Evolutionary conservation across 1,140 invertebrate species (phyloP), one percentile per base, ranked within the genome.

Genomic region (Colletes gigas): DNA sequence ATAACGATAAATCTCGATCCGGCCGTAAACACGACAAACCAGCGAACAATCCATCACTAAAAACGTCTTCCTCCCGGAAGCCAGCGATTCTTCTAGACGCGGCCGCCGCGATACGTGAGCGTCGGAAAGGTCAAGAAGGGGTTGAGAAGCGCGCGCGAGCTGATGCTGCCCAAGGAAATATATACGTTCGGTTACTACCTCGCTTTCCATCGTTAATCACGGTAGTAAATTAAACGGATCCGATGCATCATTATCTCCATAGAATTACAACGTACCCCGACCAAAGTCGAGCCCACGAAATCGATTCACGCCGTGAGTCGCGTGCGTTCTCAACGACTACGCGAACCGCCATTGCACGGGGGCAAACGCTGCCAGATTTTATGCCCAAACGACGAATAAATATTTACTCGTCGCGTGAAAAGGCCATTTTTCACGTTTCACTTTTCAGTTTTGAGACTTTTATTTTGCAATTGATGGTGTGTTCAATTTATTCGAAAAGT

Each of bases 181-280:
- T 85, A 81, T 83, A 84, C 52, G 82, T 84, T 85, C 82, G 73
- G 82, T 83, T 85, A 73, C 82, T 77, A 83, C 79, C 78, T 83
- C 83, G 68, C 83, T 85, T 85, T 85, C 83, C 79, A 85, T 85
- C 83, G 83, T 85, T 85, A 85, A 85, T 85, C 83, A 85, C 83
- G 77, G 76, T 76, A 73, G 82, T 74, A 85, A 85, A 85, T 85
- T 85, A 85, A 85, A 85, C 82, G 83, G 68, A 84, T 74, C 79
- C 83, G 78, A 84, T 81, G 72, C 83, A 81, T 85, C 83, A 79
- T 79, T 79, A 73, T 73, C 77, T 65, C 60, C 50, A 6, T 21
- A 10, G 68, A 52, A 79, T 73, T 85, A 80, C 82, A 83, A 76
- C 83, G 82, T 84, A 74, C 70, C 82, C 66, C 75, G 55, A 69